These are phyloP conservation scores for Lindbergichthys nudifrons DNA, from an alignment of 2,797 vertebrate species.

Conservation along the genomic window DNA sequence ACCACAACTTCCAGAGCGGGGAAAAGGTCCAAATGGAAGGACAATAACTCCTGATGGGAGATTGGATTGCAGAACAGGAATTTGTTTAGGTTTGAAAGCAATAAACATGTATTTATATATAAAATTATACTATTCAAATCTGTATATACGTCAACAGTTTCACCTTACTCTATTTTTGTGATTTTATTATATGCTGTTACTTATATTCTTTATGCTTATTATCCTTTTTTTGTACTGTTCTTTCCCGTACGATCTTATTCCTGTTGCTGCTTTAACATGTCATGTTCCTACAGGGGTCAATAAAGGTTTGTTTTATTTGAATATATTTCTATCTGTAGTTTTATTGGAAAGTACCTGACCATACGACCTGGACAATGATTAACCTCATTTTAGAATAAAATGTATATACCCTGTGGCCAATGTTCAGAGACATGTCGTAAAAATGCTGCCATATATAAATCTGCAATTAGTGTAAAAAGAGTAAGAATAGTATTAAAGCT, in stretches of 20 bases:
- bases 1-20: neutral
- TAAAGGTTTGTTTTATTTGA: too few species aligned
- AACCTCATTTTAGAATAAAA: neutral
- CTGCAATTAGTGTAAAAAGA: neutral
- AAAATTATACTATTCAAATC: too few species aligned
- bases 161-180: too few species aligned
- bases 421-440: neutral
- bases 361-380: neutral
- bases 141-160: too few species aligned
- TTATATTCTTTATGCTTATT: too few species aligned
- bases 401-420: neutral
- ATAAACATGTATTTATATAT: too few species aligned
- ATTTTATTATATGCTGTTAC: too few species aligned
- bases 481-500: neutral
- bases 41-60: neutral
- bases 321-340: neutral
- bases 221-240: too few species aligned
- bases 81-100: neutral
- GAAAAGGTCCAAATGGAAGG: constrained; percentile 7
- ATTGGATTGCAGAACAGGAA: neutral
- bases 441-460: neutral
- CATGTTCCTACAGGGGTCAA: too few species aligned
- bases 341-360: neutral
- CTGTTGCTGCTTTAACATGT: too few species aligned
- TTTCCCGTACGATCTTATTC: too few species aligned